These are phyloP conservation scores for Phyllostomus hastatus DNA, from an alignment of 2,113 vertebrate genomes.

Conservation along the genomic window DNA sequence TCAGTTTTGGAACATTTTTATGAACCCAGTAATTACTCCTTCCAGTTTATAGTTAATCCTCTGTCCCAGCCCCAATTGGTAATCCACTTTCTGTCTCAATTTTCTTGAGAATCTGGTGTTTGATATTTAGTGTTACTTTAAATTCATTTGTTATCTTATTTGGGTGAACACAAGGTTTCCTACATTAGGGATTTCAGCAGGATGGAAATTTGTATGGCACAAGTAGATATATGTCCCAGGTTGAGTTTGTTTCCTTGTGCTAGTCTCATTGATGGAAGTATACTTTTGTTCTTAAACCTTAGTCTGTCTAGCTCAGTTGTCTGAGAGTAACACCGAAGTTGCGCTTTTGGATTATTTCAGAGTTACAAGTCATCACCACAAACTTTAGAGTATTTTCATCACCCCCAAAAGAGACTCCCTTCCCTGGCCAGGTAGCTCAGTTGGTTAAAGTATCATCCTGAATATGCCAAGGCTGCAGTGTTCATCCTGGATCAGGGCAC, in stretches of 20 bases:
- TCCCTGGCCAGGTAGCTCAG: no score
- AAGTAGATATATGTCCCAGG: neutral
- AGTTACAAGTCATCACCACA: neutral
- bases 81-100: neutral
- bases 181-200: neutral
- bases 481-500: no score
- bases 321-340: neutral
- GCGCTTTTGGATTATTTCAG: neutral
- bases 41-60: neutral
- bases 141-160: neutral
- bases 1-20: neutral
- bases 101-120: neutral
- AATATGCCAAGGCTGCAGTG: no score
- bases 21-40: neutral
- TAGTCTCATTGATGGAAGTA: neutral
- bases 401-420: no score
- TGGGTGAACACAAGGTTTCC: neutral
- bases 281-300: neutral
- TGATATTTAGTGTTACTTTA: neutral
- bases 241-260: neutral
- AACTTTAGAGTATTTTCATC: neutral
- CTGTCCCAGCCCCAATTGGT: neutral
- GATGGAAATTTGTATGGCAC: neutral
- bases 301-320: neutral
- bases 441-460: no score